Evolutionary conservation across 2,113 vertebrate genomes (phyloP).

Genomic region (Burhinus bistriatus): DNA sequence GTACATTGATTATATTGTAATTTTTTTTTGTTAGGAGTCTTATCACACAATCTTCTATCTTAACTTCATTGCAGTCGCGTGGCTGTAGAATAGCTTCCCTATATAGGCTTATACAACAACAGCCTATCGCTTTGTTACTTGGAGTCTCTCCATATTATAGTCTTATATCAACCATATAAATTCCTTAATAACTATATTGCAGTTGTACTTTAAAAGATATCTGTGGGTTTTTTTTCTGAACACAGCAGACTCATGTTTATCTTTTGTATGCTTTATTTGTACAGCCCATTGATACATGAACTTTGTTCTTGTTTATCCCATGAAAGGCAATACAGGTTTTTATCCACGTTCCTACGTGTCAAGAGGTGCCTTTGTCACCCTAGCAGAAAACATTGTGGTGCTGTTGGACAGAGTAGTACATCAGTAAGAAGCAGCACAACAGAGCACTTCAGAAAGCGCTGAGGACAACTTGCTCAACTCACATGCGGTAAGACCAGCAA

Average conservation of each 20-base stretch:
- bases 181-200: not conserved
- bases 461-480: not conserved
- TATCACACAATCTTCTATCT: not conserved
- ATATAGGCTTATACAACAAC: not conserved
- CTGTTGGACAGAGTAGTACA: not conserved
- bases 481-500: not conserved
- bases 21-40: not conserved
- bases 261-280: not conserved
- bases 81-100: not conserved
- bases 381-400: not conserved
- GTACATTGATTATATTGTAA: not conserved
- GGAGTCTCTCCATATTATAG: not conserved
- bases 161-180: not conserved
- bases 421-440: not conserved
- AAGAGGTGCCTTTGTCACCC: not conserved
- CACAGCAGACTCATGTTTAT: not conserved
- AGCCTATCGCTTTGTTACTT: not conserved
- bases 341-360: not conserved
- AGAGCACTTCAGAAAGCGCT: not conserved
- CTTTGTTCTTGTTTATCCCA: not conserved
- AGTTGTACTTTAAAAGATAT: not conserved
- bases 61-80: not conserved
- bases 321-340: not conserved
- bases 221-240: not conserved
- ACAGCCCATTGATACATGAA: not conserved